Conservation (phyloP, 2,113 vertebrate genomes). For the Perognathus longimembris region DNA sequence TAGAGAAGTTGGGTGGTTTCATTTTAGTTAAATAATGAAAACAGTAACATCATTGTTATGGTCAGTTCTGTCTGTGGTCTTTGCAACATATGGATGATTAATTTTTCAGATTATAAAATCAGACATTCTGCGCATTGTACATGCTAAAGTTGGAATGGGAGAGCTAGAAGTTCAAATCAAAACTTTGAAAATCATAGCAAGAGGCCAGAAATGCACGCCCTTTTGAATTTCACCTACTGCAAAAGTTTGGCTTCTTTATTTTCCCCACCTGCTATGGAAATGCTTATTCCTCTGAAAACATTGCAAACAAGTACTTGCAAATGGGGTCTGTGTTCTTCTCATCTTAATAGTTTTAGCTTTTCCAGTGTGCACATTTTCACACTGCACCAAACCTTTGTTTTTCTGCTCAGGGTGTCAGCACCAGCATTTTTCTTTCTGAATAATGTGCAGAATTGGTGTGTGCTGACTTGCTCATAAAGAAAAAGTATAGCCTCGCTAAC, state of each 20-base stretch:
- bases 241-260: constrained; percentile 50
- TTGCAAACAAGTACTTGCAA: constrained; percentile 77
- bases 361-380: constrained; percentile 70
- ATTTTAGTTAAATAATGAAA: constrained; percentile 68
- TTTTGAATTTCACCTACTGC: neutral
- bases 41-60: neutral
- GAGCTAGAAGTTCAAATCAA: neutral
- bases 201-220: neutral
- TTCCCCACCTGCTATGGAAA: constrained; percentile 70
- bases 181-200: neutral
- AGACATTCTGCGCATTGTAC: neutral
- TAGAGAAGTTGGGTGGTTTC: constrained; percentile 74
- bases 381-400: constrained; percentile 81
- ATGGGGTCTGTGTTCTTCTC: constrained; percentile 77
- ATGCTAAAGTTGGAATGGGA: neutral
- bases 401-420: constrained; percentile 73
- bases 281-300: constrained; percentile 79
- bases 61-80: neutral
- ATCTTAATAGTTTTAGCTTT: constrained; percentile 74
- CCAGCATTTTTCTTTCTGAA: constrained; percentile 87
- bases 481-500: constrained; percentile 79
- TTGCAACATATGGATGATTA: neutral
- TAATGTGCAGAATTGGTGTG: constrained; percentile 84
- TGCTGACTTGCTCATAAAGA: constrained; percentile 86
- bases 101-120: neutral